A percentile compares a stretch with the other conserved stretches of the same genome.
These are phyloP conservation scores for Gibbula magus DNA, from an alignment of 2,888 invertebrate species.

Conservation along the genomic window DNA sequence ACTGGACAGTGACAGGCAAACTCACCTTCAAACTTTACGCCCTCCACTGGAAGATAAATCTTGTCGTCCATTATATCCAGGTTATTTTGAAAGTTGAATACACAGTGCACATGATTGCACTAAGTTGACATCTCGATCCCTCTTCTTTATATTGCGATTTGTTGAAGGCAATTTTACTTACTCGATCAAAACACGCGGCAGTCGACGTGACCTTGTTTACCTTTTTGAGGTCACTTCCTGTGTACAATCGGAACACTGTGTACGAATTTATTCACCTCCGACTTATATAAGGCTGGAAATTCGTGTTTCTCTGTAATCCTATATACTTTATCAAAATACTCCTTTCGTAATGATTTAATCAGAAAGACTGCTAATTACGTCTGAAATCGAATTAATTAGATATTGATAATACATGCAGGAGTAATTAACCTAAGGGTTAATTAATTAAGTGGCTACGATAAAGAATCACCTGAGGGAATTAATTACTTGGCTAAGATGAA, in stretches of 20 bases:
- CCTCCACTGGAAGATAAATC: slow-evolving; percentile 30
- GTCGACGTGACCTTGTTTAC: neutral
- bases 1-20: neutral
- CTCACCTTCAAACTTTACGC: slow-evolving; percentile 29
- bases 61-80: slow-evolving; percentile 25
- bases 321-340: no score
- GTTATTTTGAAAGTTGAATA: neutral
- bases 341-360: no score
- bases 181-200: neutral
- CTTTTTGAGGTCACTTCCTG: neutral
- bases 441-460: no score
- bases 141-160: neutral
- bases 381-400: no score
- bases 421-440: no score
- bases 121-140: neutral
- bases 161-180: neutral
- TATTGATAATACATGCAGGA: no score
- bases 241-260: neutral
- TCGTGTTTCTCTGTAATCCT: no score
- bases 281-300: no score
- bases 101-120: no score
- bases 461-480: no score
- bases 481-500: no score
- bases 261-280: neutral
- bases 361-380: no score